These are phyloP conservation scores for Hucho hucho DNA, from an alignment of 2,113 vertebrate species.

Conservation along the genomic window DNA sequence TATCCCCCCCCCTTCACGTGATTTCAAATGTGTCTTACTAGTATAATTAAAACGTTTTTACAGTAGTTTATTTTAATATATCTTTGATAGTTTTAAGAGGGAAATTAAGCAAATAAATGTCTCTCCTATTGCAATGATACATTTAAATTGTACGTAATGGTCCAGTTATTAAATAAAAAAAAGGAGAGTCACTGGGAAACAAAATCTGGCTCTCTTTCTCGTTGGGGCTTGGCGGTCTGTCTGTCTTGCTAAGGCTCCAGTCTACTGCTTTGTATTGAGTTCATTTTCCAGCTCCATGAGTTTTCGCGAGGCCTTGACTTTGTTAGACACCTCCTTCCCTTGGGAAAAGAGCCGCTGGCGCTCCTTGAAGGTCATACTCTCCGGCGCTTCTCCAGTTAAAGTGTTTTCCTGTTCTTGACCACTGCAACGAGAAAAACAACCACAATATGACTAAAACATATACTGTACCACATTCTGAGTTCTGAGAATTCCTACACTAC, in stretches of 20 bases:
- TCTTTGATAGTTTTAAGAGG: conserved; percentile 71
- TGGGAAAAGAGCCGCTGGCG: conserved; percentile 98
- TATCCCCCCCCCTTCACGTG: conserved; percentile 67
- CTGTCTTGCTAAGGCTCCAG: background rate
- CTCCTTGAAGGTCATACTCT: conserved; percentile 93
- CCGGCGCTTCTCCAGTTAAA: conserved; percentile 80
- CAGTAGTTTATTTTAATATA: conserved; percentile 81
- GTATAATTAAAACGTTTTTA: conserved; percentile 79
- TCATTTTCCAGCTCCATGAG: conserved; percentile 97
- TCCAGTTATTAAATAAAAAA: conserved; percentile 71
- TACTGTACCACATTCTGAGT: background rate
- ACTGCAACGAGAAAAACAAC: conserved; percentile 23
- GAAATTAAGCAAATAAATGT: conserved; percentile 60
- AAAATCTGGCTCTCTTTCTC: background rate
- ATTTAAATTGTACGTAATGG: conserved; percentile 72
- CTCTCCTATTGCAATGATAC: conserved; percentile 69
- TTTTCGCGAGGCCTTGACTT: conserved; percentile 96
- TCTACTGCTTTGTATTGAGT: conserved; percentile 89
- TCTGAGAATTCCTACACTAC: background rate
- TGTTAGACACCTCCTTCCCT: conserved; percentile 95
- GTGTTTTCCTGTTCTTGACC: conserved; percentile 85
- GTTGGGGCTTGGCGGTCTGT: background rate
- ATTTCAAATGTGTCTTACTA: conserved; percentile 62
- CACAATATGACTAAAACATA: background rate
- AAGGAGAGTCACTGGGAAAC: conserved; percentile 47